Evolutionary conservation across 2,888 invertebrate species (phyloP).

Genomic region (Drosophila borealis): DNA sequence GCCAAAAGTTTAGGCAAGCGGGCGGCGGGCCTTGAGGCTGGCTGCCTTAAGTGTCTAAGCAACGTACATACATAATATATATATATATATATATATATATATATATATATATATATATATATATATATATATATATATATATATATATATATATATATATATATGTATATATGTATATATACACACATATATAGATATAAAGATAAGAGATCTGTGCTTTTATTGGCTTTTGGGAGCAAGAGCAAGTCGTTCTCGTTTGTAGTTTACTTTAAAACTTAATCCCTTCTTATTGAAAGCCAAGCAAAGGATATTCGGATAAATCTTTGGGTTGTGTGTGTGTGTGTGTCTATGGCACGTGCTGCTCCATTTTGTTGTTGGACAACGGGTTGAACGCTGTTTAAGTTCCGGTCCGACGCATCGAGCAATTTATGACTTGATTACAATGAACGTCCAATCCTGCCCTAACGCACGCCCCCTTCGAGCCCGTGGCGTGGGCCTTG

Average conservation of each 20-base stretch:
- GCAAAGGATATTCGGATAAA: conserved; percentile 44
- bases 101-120: conserved; percentile 2
- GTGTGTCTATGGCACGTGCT: conserved; percentile 57
- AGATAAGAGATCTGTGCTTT: conserved; percentile 72
- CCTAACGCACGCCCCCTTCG: not conserved
- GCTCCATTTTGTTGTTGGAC: conserved; percentile 53
- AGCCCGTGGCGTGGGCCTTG: not conserved
- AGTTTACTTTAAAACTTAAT: conserved; percentile 78
- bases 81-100: conserved; percentile 8
- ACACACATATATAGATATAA: conserved; percentile 20
- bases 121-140: conserved; percentile 15
- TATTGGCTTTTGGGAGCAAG: conserved; percentile 61
- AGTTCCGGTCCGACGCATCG: conserved; percentile 62
- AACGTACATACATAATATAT: conserved; percentile 10
- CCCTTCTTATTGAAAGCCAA: conserved; percentile 75
- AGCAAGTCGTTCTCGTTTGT: conserved; percentile 61
- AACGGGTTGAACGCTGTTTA: conserved; percentile 57
- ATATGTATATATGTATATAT: not conserved
- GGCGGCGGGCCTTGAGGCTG: not conserved
- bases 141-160: conserved; percentile 14
- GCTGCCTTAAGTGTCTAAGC: conserved; percentile 11
- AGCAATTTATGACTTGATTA: conserved; percentile 78
- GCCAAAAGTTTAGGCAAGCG: conserved; percentile 6
- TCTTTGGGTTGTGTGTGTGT: conserved; percentile 38
- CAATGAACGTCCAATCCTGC: conserved; percentile 44